Evolutionary conservation across 1,140 invertebrate species (phyloP).

Genomic region (Calliopsis andreniformis): DNA sequence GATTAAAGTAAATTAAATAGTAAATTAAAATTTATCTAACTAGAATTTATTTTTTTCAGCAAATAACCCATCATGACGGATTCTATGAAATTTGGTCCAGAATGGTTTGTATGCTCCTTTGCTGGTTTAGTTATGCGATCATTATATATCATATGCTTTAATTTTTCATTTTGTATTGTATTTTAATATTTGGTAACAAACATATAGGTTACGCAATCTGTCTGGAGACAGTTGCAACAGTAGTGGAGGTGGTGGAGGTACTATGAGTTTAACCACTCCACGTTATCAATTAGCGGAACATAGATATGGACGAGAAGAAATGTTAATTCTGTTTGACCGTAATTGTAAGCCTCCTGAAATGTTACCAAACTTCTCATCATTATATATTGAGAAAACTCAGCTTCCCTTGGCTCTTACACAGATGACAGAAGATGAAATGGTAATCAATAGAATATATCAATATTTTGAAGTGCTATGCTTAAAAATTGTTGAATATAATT

Average conservation of each 20-base stretch:
- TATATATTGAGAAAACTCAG: slow-evolving; percentile 89
- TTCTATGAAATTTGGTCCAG: slow-evolving; percentile 89
- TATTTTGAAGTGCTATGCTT: neutral
- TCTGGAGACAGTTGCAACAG: slow-evolving; percentile 81
- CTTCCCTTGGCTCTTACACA: slow-evolving; percentile 89
- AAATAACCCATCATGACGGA: slow-evolving; percentile 84
- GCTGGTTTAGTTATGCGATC: no score
- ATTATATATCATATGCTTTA: neutral
- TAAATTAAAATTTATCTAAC: slow-evolving; percentile 55
- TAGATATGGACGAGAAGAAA: slow-evolving; percentile 93
- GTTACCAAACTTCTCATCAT: slow-evolving; percentile 84
- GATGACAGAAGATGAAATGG: slow-evolving; percentile 91
- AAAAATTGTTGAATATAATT: neutral
- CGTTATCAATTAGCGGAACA: slow-evolving; percentile 87
- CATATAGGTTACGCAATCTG: slow-evolving; percentile 84
- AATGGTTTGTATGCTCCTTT: slow-evolving; percentile 81
- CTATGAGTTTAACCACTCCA: slow-evolving; percentile 76
- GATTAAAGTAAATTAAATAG: no score
- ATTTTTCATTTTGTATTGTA: neutral
- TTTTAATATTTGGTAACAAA: neutral
- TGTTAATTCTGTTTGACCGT: slow-evolving; percentile 91
- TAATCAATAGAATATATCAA: slow-evolving; percentile 69
- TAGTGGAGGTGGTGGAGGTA: slow-evolving; percentile 77
- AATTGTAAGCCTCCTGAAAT: slow-evolving; percentile 86
- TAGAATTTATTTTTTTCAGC: slow-evolving; percentile 64